phyloP scores from a whole-genome alignment of 2,797 vertebrate genomes.

The Enteromius fasciolatus region DNA sequence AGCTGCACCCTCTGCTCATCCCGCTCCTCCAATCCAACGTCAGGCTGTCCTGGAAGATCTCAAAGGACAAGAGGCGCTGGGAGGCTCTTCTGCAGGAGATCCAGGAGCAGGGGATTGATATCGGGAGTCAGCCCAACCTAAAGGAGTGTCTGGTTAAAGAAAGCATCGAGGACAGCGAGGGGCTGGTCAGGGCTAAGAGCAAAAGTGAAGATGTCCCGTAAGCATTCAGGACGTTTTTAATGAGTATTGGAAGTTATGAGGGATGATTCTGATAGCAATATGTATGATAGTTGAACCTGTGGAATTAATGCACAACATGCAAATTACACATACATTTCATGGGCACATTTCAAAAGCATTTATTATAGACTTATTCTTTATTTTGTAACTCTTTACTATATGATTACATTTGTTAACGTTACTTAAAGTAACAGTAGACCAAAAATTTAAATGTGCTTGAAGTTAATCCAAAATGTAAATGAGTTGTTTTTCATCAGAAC shows the following conservation, averaged over 20 bases:
- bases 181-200: constrained; percentile 50
- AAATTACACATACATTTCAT: constrained; percentile 6
- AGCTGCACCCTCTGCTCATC: constrained; percentile 80
- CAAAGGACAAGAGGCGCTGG: constrained; percentile 86
- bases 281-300: constrained; percentile 16
- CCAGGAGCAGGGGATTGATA: constrained; percentile 75
- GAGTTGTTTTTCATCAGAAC: neutral
- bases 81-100: constrained; percentile 84
- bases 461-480: neutral
- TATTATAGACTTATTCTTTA: neutral
- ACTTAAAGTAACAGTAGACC: neutral
- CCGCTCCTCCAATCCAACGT: constrained; percentile 85
- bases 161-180: constrained; percentile 75
- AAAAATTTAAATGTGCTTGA: neutral
- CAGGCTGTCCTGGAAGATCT: constrained; percentile 89
- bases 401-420: neutral
- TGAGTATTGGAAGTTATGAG: neutral
- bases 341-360: constrained; percentile 21
- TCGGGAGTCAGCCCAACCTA: constrained; percentile 80
- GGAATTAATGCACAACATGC: constrained; percentile 22
- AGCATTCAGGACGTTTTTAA: neutral
- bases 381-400: neutral
- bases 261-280: constrained; percentile 30
- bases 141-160: constrained; percentile 89
- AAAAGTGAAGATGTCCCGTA: constrained; percentile 47